Conservation (phyloP, 2,888 invertebrate species). For the Hermaeophaga mercurialis region DNA sequence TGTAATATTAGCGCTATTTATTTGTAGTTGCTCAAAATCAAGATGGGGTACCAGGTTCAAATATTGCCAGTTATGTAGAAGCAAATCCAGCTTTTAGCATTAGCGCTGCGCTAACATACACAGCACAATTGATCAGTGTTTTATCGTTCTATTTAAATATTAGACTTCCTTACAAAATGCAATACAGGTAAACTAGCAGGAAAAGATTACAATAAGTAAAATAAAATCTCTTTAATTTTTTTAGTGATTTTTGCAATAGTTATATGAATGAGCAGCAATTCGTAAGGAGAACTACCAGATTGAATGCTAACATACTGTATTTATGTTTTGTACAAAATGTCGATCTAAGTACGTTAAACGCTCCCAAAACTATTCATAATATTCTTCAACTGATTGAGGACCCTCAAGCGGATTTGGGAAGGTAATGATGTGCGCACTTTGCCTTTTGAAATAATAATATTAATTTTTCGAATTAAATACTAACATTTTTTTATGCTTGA, state of each 20-base stretch:
- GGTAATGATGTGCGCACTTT: no score
- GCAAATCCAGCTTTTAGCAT: conserved; percentile 74
- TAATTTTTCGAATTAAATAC: no score
- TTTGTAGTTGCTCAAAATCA: conserved; percentile 63
- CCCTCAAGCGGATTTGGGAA: conserved; percentile 72
- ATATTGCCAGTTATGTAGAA: conserved; percentile 63
- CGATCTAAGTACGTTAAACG: conserved; percentile 65
- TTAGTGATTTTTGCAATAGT: conserved; percentile 80
- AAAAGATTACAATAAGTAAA: no score
- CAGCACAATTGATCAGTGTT: conserved; percentile 82
- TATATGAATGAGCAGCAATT: conserved; percentile 75
- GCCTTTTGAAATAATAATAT: no score
- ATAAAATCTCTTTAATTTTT: conserved; percentile 39
- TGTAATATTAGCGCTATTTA: neutral
- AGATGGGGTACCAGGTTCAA: conserved; percentile 59
- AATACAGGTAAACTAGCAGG: conserved; percentile 66
- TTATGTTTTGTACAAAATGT: conserved; percentile 80
- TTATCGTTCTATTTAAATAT: conserved; percentile 84
- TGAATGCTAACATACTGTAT: conserved; percentile 81
- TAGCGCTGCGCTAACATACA: conserved; percentile 82
- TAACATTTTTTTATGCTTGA: no score
- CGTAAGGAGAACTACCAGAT: conserved; percentile 72
- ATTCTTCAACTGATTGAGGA: conserved; percentile 71
- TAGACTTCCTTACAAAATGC: conserved; percentile 75
- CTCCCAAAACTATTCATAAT: conserved; percentile 74